Evolutionary conservation across 2,113 vertebrate genomes (phyloP).

Genomic region (Centropus bengalensis): DNA sequence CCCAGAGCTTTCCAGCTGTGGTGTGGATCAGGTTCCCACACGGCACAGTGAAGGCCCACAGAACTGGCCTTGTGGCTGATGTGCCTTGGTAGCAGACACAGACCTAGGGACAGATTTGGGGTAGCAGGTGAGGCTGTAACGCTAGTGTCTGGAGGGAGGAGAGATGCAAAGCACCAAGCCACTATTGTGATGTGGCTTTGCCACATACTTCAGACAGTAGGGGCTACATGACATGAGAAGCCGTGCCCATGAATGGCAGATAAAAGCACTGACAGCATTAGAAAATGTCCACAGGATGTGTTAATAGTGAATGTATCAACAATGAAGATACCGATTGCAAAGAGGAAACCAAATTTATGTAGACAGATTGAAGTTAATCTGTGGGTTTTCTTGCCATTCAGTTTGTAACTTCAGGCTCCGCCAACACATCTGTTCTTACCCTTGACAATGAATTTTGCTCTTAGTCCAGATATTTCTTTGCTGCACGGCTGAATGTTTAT

Average conservation of each 20-base stretch:
- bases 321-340: neutral
- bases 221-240: rapidly evolving
- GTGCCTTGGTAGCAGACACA: rapidly evolving
- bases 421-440: neutral
- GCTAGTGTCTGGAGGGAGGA: neutral
- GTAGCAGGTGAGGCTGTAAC: neutral
- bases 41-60: rapidly evolving
- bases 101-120: neutral
- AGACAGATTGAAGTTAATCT: neutral
- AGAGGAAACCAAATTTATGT: neutral
- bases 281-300: neutral
- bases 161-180: neutral
- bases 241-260: rapidly evolving
- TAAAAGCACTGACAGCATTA: neutral
- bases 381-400: neutral
- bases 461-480: slow-evolving; percentile 14
- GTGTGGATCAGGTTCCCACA: rapidly evolving
- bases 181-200: neutral
- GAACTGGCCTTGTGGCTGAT: neutral
- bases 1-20: rapidly evolving
- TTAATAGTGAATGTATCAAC: neutral
- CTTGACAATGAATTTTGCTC: slow-evolving; percentile 5
- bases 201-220: neutral
- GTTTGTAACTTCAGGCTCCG: neutral
- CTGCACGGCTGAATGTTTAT: slow-evolving; percentile 10